Evolutionary conservation across 2,797 vertebrate species (phyloP).

Genomic region (Pangasius larnaudii): DNA sequence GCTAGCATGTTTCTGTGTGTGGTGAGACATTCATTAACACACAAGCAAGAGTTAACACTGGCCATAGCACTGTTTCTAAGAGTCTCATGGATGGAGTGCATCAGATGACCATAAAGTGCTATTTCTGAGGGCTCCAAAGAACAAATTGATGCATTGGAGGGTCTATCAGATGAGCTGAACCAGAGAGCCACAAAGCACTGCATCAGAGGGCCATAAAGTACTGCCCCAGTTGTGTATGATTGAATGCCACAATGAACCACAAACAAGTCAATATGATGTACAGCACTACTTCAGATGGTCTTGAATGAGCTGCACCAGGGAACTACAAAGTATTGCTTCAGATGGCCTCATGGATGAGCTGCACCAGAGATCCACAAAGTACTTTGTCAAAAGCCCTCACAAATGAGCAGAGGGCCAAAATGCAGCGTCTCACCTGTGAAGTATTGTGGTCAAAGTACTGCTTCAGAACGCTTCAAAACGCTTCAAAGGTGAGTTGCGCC

Average conservation of each 20-base stretch:
- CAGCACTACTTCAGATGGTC: background rate
- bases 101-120: background rate
- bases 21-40: constrained; percentile 55
- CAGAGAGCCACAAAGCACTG: background rate
- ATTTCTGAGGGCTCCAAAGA: background rate
- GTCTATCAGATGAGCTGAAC: background rate
- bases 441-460: background rate
- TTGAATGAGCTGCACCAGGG: background rate
- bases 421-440: background rate
- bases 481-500: background rate
- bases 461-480: background rate
- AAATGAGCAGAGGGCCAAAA: background rate
- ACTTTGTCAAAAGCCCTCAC: background rate
- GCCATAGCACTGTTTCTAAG: background rate
- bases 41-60: constrained; percentile 33
- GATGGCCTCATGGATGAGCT: background rate
- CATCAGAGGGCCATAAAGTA: background rate
- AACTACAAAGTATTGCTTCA: too few species aligned
- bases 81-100: background rate
- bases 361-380: background rate
- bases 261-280: background rate
- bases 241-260: background rate
- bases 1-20: constrained; percentile 46
- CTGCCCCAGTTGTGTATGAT: background rate
- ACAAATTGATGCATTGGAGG: background rate